Conservation (phyloP, 2,113 vertebrate species). For the Cacatua alba region DNA sequence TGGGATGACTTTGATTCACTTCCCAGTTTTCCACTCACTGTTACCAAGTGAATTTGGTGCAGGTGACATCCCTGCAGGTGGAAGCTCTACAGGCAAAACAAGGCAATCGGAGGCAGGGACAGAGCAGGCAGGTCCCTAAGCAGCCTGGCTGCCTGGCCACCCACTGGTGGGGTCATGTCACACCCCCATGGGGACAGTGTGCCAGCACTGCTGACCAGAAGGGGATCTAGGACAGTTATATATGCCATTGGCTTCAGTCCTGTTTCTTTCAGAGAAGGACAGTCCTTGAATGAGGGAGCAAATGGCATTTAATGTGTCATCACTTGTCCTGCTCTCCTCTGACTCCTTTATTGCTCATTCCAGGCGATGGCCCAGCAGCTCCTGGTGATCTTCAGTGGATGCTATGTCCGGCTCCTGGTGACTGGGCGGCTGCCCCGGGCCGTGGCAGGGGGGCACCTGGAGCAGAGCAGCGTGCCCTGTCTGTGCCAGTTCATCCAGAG, state of each 20-base stretch:
- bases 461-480: slow-evolving; percentile 52
- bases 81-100: background rate
- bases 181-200: background rate
- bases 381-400: slow-evolving; percentile 72
- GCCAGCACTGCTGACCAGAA: background rate
- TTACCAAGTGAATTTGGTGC: background rate
- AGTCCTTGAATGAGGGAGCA: background rate
- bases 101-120: background rate
- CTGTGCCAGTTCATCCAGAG: slow-evolving; percentile 77
- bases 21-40: background rate
- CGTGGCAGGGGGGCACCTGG: background rate
- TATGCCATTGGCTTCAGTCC: background rate
- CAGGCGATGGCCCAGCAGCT: slow-evolving; percentile 79
- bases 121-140: background rate
- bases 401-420: slow-evolving; percentile 76
- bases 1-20: background rate
- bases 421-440: slow-evolving; percentile 69
- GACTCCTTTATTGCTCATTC: background rate
- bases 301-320: background rate
- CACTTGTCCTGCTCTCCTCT: background rate
- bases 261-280: background rate
- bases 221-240: background rate
- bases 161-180: background rate
- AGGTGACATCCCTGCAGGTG: background rate
- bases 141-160: background rate